Conservation (phyloP, 1,140 invertebrate species). For the Caenorhabditis latens region DNA sequence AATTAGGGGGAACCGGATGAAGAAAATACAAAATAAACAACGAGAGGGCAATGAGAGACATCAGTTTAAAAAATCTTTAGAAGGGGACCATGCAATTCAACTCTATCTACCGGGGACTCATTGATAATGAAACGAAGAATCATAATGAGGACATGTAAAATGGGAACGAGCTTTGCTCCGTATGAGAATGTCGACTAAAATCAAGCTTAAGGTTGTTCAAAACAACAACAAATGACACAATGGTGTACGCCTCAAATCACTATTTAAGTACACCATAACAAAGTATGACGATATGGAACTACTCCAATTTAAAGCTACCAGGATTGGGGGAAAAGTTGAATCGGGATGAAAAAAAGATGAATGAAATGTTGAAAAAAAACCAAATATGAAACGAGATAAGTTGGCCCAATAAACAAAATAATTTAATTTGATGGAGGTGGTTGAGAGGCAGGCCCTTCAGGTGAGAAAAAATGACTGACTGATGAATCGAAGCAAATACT, state of each 20-base stretch:
- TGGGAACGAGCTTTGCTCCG: conserved; percentile 14
- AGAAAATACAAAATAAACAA: background rate
- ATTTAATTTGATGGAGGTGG: background rate
- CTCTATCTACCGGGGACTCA: background rate
- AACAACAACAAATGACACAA: background rate
- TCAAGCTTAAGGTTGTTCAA: background rate
- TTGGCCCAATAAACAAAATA: too few relatives aligned
- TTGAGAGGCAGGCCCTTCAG: too few relatives aligned
- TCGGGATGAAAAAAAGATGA: background rate
- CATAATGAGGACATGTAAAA: background rate
- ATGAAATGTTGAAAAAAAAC: background rate
- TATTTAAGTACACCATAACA: background rate
- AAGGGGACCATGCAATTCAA: background rate
- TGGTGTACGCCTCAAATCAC: background rate
- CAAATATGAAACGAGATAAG: background rate
- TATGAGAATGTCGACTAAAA: background rate
- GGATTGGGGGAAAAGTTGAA: background rate
- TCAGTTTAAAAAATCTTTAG: background rate
- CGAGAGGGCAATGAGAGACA: background rate
- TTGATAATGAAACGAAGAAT: background rate
- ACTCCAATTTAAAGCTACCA: conserved; percentile 36
- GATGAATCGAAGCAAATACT: too few relatives aligned
- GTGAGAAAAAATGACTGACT: too few relatives aligned
- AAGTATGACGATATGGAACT: background rate
- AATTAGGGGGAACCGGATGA: background rate